Evolutionary conservation across 1,140 invertebrate genomes (phyloP), one percentile per base, ranked within the genome.

Genomic region (Drosophila navojoa): DNA sequence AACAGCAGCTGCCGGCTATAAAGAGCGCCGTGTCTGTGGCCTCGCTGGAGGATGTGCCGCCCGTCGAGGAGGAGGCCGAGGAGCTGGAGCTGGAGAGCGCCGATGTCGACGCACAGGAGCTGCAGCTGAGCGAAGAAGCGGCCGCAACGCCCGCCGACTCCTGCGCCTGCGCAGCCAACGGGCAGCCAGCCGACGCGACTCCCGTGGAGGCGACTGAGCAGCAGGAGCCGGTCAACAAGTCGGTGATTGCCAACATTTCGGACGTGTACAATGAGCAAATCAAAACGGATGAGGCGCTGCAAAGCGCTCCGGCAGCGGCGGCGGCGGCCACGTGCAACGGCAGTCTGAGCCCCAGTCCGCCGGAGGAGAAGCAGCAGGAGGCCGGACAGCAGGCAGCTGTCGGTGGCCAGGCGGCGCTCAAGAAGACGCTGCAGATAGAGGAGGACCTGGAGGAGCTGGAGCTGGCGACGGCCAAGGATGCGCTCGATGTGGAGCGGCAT

Each of bases 401-500:
- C 78, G 87, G 71, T 16, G 78, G 61, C 5, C 66, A 81, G 16
- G 73, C 78, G 4, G 89, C 90, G 1, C 69, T 92, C 5, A 72
- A 74, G 47, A 73, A 92, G 44, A 69, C 76, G 13, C 77, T 91
- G 1, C 66, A 91, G 22, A 68, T 92, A 4, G 79, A 79, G 42
- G 87, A 90, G 4, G 75, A 92, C 22, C 81, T 85, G 4, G 92
- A 93, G 68, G 94, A 94, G 72, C 91, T 93, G 25, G 93, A 92
- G 29, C 27, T 91, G 42, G 91, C 77, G 42, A 89, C 76, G 0
- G 77, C 71, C 59, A 91, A 91, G 74, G 74, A 86, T 59, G 62
- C 79, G 3, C 59, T 81, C 15, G 85, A 90, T 63, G 93, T 94
- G 7, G 92, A 94, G 71, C 93, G 94, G 49, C 94, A 95, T 72